These are phyloP conservation scores for Chrysotoxum bicinctum DNA, from an alignment of 2,888 invertebrate genomes.

Conservation along the genomic window DNA sequence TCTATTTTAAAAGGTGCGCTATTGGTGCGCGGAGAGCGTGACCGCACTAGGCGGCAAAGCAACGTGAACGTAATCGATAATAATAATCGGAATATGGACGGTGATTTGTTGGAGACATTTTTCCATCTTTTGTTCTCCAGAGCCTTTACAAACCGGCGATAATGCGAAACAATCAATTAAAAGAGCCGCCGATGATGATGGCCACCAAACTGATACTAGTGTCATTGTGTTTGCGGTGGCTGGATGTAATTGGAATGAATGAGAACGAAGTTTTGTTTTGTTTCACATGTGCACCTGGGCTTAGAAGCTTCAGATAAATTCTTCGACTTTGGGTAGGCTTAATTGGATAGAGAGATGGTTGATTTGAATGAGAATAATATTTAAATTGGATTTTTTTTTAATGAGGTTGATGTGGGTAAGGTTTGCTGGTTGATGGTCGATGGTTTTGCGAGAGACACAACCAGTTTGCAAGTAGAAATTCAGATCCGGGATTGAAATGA, in stretches of 20 bases:
- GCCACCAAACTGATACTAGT: constrained; percentile 51
- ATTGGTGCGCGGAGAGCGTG: constrained; percentile 65
- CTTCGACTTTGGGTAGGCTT: constrained; percentile 31
- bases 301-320: constrained; percentile 13
- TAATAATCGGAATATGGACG: constrained; percentile 70
- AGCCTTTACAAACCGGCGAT: constrained; percentile 63
- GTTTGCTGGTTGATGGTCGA: constrained; percentile 44
- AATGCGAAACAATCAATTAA: constrained; percentile 71
- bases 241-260: constrained; percentile 15
- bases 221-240: background rate
- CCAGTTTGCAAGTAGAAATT: background rate
- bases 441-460: background rate
- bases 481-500: constrained; percentile 41
- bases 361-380: constrained; percentile 62
- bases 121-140: constrained; percentile 62
- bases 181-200: constrained; percentile 54
- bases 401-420: constrained; percentile 41
- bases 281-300: constrained; percentile 46
- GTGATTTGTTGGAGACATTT: constrained; percentile 71
- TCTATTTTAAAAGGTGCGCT: constrained; percentile 73
- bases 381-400: constrained; percentile 48
- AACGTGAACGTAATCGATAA: constrained; percentile 71
- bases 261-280: constrained; percentile 36
- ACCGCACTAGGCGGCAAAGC: constrained; percentile 37
- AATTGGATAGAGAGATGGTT: constrained; percentile 49